Evolutionary conservation across 2,888 invertebrate genomes (phyloP), one percentile per base, ranked within the genome.

Genomic region (Geotrupes spiniger): DNA sequence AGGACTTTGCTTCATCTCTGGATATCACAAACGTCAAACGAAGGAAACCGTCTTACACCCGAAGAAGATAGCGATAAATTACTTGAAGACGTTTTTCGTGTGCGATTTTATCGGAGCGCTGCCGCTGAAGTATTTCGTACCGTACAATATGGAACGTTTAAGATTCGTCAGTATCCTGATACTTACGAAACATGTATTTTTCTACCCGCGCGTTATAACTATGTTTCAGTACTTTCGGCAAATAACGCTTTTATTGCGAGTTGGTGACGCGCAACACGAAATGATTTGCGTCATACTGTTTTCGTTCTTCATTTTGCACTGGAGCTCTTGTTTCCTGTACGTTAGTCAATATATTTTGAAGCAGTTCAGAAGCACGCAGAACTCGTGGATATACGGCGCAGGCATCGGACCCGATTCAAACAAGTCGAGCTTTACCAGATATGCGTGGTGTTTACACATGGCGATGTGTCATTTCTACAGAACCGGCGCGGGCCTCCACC

Each of bases 1-100:
- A 9, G 16, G 61, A 2, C 42, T 71, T 9, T 68, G 65, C 52
- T 72, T 69, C 39, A 49, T 71, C 2, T 70, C 70, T 2, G 73
- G 72, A 15, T 66, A 57, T 41, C 40, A 44, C 29, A 44, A 57
- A 10, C 17, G 14, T 15, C 46, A 56, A 25, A 59, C 59, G 4
- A 59, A 54, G 17, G 53, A 58, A 50, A 52, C 58, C 12, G 42
- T 54, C 10, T 33, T 61, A 27, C 48, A 54, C 9, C 53, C 51
- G 0, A 45, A 36, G 37, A 14, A 14, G 28, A 58, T 58, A n/a
- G 51, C 53, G 1, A 26, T 40, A 4, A 28, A 50, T 10, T 59
- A 59, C 31, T 4, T 56, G 0, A 42, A 31, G 21, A 52, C 49
- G 2, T 59, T 57, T 36, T 60, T 59, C 28, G 26, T 55, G 5